Evolutionary conservation across 92 coral and sea anemone genomes (phyloP), one percentile per base, ranked within the genome.

Genomic region (Parazoanthus darwini): DNA sequence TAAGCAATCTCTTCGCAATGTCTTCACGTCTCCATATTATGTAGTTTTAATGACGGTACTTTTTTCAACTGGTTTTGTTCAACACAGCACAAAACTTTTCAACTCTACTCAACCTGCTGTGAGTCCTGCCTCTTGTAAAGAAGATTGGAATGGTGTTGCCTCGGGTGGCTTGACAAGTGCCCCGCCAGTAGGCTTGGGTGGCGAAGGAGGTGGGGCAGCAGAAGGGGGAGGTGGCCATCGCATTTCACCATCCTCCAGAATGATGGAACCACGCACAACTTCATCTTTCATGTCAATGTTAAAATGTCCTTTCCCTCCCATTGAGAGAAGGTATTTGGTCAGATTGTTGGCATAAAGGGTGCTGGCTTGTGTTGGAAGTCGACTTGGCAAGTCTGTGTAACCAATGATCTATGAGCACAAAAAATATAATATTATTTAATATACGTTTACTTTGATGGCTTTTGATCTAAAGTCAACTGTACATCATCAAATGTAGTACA

Each of bases 201-300:
- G 98, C 1, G 96, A 56, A 1, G 96, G 97, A 15, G 97, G 90
- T 2, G 99, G 99, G 8, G 92, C 86, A 9, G 89, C 86, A 3
- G 94, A 78, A 1, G 94, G 88, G 6, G 99, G 99, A 36, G 99
- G 99, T 3, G 99, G 99, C 98, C 98, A 97, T 96, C 96, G 91
- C 98, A 95, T 92, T 70, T 92, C 76, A 79, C 99, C 99, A 87
- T 97, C 93, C 81, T 97, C 92, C 42, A 97, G 94, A 72, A 97
- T 91, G 72, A 97, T 95, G 33, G 99, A 97, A 35, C 99, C 99
- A 42, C 98, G 95, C 5, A 97, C 97, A 0, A 97, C 99, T 25
- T 97, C 98, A 89, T 97, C 99, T n/a, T 97, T 91, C 72, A 97
- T 91, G 86, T 97, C 98, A 85, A 97, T 91, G 80, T 89, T 94